Evolutionary conservation across 1,140 invertebrate species (phyloP), one percentile per base, ranked within the genome.

Genomic region (Trachymyrmex septentrionalis): DNA sequence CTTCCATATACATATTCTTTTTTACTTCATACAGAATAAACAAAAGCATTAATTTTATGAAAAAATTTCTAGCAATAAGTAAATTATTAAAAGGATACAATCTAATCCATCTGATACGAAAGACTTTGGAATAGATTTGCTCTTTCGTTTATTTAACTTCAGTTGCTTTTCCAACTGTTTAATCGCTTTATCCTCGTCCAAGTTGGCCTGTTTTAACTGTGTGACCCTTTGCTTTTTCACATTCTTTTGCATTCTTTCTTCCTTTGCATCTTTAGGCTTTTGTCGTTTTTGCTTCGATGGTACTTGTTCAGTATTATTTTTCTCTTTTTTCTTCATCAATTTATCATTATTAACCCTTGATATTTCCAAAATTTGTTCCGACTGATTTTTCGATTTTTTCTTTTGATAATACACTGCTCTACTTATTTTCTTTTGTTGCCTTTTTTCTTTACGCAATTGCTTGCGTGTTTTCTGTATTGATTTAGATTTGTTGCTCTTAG

Each of bases 31-130:
- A 63, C 0, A 30, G 6, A 12, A 63, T 66, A 34, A 66, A 66
- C 0, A 59, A 66, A 9, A 66, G 19, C 34, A 34, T 64, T 34
- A 64, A 63, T 63, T 3, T 64, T n/a, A 64, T 34, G 9, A 34
- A 34, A 34, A 55, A 34, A 34, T n/a, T 16, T 64, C 27, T n/a
- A 30, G 57, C 1, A 3, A 64, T 9, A 34, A 34, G 3, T 34
- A 34, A 21, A 67, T 85, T 87, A 85, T 87, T 50, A 50, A 96
- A 96, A 97, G 96, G 96, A 98, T 98, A 98, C 98, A 99, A 93
- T 98, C 98, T 44, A 99, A 95, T 2, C 98, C 98, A 96, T 99
- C 98, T 73, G 96, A 95, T 59, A 96, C 93, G 95, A 99, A 99
- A 87, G 97, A 97, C 91, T 97, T 97, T 7, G 98, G 97, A 55